phyloP scores from a whole-genome alignment of 2,888 invertebrate species.

The Hirtodrosophila alboralis region DNA sequence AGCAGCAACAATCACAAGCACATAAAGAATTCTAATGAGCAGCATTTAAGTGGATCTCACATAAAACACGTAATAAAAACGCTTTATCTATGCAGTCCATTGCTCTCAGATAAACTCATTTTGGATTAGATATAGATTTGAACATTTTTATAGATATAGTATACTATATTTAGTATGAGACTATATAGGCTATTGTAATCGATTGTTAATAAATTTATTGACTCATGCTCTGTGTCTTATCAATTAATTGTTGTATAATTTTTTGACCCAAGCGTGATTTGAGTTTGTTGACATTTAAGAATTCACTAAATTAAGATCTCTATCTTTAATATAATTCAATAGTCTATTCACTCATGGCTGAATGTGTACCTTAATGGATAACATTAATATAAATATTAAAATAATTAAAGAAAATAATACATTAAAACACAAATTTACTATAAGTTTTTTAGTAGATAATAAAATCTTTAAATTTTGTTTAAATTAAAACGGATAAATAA shows the following conservation, averaged over 20 bases:
- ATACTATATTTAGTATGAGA: neutral
- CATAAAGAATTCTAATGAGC: conserved; percentile 20
- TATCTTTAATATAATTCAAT: neutral
- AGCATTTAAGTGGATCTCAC: conserved; percentile 27
- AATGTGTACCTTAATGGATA: too few relatives aligned
- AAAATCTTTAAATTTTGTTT: too few relatives aligned
- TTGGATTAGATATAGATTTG: conserved; percentile 44
- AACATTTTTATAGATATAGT: conserved; percentile 1
- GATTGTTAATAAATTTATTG: conserved; percentile 28
- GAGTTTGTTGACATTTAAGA: conserved; percentile 6
- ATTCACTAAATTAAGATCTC: neutral
- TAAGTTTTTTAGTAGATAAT: too few relatives aligned
- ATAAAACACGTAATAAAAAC: conserved; percentile 50
- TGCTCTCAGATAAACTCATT: conserved; percentile 33
- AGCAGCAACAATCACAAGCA: neutral
- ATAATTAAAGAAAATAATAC: too few relatives aligned
- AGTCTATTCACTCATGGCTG: too few relatives aligned
- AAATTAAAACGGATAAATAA: too few relatives aligned
- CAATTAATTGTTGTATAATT: conserved; percentile 42
- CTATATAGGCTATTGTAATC: conserved; percentile 25
- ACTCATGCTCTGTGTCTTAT: conserved; percentile 13
- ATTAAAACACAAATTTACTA: too few relatives aligned
- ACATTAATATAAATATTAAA: too few relatives aligned
- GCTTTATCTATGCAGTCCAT: conserved; percentile 40
- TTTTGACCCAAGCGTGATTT: conserved; percentile 36